These are phyloP conservation scores for Amorpha juglandis DNA, from an alignment of 2,888 invertebrate genomes.

Conservation along the genomic window DNA sequence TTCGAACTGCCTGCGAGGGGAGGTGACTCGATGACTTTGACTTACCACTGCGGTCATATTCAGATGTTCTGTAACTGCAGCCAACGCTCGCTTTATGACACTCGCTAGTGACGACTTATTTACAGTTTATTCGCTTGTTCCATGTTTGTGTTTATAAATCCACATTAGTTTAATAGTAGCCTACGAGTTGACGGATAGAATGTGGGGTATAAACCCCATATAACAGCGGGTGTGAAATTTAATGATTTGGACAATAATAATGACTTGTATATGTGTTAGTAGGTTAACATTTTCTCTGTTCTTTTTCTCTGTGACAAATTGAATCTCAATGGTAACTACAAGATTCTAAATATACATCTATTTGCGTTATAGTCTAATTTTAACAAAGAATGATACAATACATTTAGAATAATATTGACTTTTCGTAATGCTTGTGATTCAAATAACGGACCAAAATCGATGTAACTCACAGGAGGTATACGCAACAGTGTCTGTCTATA, in stretches of 20 bases:
- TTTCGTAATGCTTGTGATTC: not conserved
- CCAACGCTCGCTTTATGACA: constrained; percentile 66
- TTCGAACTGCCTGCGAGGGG: constrained; percentile 66
- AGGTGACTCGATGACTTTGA: constrained; percentile 74
- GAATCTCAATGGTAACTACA: no score
- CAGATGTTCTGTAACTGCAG: constrained; percentile 53
- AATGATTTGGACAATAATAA: no score
- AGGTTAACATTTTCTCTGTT: no score
- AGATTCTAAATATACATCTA: no score
- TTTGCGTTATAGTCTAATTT: no score
- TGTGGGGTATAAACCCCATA: not conserved
- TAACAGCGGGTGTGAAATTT: not conserved
- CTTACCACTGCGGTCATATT: constrained; percentile 62
- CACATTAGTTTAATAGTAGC: constrained; percentile 1
- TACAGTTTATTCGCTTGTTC: constrained; percentile 14
- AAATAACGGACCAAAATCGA: constrained; percentile 31
- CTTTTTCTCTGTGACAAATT: no score
- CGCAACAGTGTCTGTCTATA: constrained; percentile 45
- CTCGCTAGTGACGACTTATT: constrained; percentile 25
- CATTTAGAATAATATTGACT: no score
- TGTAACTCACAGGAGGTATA: constrained; percentile 28
- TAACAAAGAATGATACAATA: no score
- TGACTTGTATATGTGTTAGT: no score
- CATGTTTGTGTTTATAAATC: constrained; percentile 8
- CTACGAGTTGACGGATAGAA: not conserved